A percentile compares a stretch with the other conserved stretches of the same genome.
These are phyloP conservation scores for Eucera pruinosa DNA, from an alignment of 2,888 invertebrate species.

Conservation along the genomic window DNA sequence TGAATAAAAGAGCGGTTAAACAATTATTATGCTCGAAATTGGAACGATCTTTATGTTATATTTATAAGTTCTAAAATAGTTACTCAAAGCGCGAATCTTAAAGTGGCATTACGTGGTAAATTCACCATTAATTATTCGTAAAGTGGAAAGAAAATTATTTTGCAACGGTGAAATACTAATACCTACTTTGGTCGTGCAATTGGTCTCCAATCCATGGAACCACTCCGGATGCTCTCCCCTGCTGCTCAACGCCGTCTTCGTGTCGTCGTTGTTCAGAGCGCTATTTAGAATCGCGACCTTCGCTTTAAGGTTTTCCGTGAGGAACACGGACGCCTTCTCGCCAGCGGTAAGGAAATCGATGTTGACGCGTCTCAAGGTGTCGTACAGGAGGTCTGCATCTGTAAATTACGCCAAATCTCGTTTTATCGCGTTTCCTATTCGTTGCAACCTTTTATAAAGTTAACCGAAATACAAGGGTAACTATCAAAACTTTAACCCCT, in stretches of 20 bases:
- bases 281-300: conserved; percentile 84
- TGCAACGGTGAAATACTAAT: too few species aligned
- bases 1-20: too few species aligned
- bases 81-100: too few species aligned
- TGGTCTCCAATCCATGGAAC: conserved; percentile 89
- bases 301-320: conserved; percentile 88
- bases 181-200: conserved; percentile 78
- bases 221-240: conserved; percentile 90
- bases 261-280: conserved; percentile 85
- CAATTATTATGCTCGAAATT: too few species aligned
- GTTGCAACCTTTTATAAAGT: too few species aligned
- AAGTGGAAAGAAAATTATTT: too few species aligned
- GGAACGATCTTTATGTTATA: too few species aligned
- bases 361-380: conserved; percentile 88
- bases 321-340: conserved; percentile 90
- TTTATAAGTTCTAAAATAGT: too few species aligned
- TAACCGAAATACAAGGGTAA: too few species aligned
- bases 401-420: conserved; percentile 39
- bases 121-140: too few species aligned
- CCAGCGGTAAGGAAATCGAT: conserved; percentile 90
- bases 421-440: not conserved
- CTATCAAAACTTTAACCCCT: too few species aligned
- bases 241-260: conserved; percentile 87
- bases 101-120: too few species aligned
- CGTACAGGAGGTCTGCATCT: conserved; percentile 91